Percentiles rank a stretch among this genome's conserved stretches.
Evolutionary conservation across 2,797 vertebrate genomes (phyloP).

Genomic region (Myotis findleyi): DNA sequence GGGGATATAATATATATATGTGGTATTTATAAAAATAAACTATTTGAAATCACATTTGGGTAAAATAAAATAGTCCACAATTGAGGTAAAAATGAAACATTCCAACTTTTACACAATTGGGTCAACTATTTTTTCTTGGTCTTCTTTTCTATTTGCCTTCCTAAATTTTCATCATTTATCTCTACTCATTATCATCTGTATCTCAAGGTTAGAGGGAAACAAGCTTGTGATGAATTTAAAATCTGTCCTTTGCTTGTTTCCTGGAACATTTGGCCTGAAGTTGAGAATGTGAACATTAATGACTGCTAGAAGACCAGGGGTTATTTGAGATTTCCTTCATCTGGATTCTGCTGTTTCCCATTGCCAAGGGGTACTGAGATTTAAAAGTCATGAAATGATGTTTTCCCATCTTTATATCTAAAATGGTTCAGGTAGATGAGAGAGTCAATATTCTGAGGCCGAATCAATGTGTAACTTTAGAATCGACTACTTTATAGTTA

Average conservation of each 20-base stretch:
- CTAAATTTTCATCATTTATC: neutral
- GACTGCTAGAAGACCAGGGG: neutral
- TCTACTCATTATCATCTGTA: neutral
- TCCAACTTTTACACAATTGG: neutral
- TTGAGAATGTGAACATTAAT: slow-evolving; percentile 46
- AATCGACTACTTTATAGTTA: neutral
- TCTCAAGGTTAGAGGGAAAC: neutral
- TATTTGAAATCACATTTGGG: neutral
- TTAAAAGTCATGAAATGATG: slow-evolving; percentile 73
- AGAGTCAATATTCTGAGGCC: slow-evolving; percentile 57
- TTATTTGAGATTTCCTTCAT: slow-evolving; percentile 43
- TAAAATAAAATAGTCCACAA: neutral
- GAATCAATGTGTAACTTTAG: slow-evolving; percentile 28
- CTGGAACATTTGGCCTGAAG: neutral
- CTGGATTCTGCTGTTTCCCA: neutral
- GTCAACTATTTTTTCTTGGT: neutral
- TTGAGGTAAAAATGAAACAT: neutral
- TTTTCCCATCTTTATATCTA: slow-evolving; percentile 18
- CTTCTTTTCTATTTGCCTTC: neutral
- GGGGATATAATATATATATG: neutral
- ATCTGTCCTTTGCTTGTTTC: slow-evolving; percentile 40
- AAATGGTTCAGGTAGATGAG: slow-evolving; percentile 59
- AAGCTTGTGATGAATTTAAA: neutral
- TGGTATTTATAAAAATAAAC: neutral
- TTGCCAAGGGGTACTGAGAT: slow-evolving; percentile 73